Conservation (phyloP, 2,797 vertebrate species). For the Malurus splendens region DNA sequence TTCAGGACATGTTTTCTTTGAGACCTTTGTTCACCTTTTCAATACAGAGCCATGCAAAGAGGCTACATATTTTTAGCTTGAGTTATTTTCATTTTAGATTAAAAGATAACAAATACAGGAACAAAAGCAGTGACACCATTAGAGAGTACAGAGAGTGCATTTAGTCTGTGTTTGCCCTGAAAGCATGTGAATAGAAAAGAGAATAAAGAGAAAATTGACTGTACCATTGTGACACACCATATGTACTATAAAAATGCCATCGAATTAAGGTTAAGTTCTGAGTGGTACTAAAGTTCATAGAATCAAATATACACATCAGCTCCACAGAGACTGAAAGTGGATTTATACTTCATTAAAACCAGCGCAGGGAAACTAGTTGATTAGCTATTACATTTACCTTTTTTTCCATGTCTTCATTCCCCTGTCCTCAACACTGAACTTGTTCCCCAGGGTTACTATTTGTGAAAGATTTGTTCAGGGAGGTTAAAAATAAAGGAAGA, state of each 20-base stretch:
- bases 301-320: not conserved
- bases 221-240: not conserved
- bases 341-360: not conserved
- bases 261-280: not conserved
- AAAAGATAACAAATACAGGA: conserved; percentile 7
- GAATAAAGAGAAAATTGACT: not conserved
- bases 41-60: not conserved
- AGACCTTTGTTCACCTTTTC: conserved; percentile 3
- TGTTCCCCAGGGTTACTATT: not conserved
- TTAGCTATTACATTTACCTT: not conserved
- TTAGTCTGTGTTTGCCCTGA: not conserved
- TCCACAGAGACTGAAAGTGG: not conserved
- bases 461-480: not conserved
- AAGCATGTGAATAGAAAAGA: not conserved
- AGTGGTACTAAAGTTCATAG: not conserved
- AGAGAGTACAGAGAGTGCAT: not conserved
- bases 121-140: conserved; percentile 3
- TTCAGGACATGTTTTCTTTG: not conserved
- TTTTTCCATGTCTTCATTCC: not conserved
- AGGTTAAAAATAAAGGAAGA: not conserved
- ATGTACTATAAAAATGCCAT: not conserved
- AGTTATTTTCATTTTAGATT: conserved; percentile 16
- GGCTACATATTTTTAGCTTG: not conserved
- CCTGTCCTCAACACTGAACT: not conserved
- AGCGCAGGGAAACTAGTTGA: not conserved